Conservation (phyloP, 2,888 invertebrate species). For the Pristionchus fissidentatus region DNA sequence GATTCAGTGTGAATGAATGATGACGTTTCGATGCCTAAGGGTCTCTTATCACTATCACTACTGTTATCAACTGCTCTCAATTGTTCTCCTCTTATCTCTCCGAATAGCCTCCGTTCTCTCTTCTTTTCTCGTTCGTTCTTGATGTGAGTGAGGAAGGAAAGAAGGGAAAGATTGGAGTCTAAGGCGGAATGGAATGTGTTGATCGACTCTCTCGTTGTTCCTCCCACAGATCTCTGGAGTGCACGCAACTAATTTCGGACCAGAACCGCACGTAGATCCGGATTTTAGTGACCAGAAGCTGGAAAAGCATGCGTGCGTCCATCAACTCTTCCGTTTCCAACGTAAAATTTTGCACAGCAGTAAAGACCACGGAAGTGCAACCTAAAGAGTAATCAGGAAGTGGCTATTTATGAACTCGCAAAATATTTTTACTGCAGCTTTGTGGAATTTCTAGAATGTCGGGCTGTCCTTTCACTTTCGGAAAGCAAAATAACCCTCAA, state of each 20-base stretch:
- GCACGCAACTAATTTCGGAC: too few relatives aligned
- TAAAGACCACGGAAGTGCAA: neutral
- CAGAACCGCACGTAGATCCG: slow-evolving; percentile 7
- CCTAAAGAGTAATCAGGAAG: neutral
- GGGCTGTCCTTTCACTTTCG: neutral
- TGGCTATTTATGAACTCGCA: neutral
- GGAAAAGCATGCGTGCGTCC: too few relatives aligned
- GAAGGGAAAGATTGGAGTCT: neutral
- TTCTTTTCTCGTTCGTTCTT: slow-evolving; percentile 1
- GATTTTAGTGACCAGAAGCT: neutral
- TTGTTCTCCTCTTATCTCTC: neutral
- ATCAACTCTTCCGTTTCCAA: too few relatives aligned
- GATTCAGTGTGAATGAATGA: too few relatives aligned
- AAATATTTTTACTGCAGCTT: neutral
- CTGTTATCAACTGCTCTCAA: too few relatives aligned
- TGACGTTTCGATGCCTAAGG: too few relatives aligned
- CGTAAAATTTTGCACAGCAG: too few relatives aligned
- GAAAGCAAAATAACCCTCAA: neutral
- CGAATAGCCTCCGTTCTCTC: neutral
- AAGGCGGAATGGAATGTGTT: slow-evolving; percentile 38
- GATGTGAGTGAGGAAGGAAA: neutral
- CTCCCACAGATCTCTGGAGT: neutral
- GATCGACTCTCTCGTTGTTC: neutral
- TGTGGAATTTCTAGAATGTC: neutral
- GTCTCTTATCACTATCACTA: too few relatives aligned